These are phyloP conservation scores for Agriopis aurantiaria DNA, from an alignment of 2,888 invertebrate genomes.

Conservation along the genomic window DNA sequence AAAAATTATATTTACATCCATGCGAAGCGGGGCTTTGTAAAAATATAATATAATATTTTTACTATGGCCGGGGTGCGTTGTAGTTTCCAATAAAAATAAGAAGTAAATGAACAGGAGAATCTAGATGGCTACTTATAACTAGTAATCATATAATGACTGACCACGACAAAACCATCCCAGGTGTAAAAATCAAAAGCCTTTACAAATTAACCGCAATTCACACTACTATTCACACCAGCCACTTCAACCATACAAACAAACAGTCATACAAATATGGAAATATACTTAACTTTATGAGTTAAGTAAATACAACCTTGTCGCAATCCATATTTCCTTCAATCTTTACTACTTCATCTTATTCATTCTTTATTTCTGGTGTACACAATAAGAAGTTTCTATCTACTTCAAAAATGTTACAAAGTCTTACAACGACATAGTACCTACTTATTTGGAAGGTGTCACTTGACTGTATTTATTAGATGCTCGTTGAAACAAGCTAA, in stretches of 20 bases:
- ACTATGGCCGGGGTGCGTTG: no score
- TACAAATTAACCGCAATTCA: conserved; percentile 12
- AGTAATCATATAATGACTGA: neutral
- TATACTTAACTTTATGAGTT: neutral
- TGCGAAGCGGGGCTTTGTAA: no score
- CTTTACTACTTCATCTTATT: neutral
- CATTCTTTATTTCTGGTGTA: no score
- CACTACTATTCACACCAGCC: conserved; percentile 3
- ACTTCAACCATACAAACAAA: conserved; percentile 8
- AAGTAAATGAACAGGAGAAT: no score
- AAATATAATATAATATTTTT: no score
- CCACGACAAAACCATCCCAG: neutral
- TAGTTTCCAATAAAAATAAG: no score
- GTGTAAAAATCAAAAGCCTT: neutral
- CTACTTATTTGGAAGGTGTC: conserved; percentile 5
- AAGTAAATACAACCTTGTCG: neutral
- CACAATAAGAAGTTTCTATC: no score
- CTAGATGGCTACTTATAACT: no score
- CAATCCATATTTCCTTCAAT: neutral
- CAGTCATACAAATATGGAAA: conserved; percentile 18
- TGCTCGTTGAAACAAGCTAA: conserved; percentile 21
- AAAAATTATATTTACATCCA: no score
- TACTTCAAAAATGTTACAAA: conserved; percentile 1
- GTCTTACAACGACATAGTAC: neutral
- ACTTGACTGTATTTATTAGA: conserved; percentile 16